These are phyloP conservation scores for Trissonchulus latispiculum DNA, from an alignment of 2,888 invertebrate genomes.

Conservation along the genomic window DNA sequence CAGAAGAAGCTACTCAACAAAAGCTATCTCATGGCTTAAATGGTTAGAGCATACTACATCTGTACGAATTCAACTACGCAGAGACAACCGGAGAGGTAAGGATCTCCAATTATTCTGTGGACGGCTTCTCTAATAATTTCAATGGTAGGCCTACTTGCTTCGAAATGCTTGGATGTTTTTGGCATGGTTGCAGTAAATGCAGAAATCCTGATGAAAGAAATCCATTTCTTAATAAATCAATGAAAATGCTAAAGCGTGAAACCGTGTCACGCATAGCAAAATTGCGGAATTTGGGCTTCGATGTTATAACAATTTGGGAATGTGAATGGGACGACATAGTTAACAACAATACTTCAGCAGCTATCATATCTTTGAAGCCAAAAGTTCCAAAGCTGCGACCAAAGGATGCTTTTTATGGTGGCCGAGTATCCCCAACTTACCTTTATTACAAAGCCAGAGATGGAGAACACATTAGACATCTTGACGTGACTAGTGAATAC, in stretches of 20 bases:
- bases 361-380: no score
- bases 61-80: background rate
- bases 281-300: slow-evolving; percentile 22
- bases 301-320: slow-evolving; percentile 31
- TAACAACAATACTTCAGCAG: background rate
- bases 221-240: background rate
- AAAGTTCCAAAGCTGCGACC: background rate
- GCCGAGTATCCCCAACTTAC: slow-evolving; percentile 32
- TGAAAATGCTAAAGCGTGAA: background rate
- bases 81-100: slow-evolving; percentile 24
- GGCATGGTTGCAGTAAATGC: slow-evolving; percentile 28
- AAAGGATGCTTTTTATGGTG: slow-evolving; percentile 33
- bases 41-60: background rate
- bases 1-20: background rate
- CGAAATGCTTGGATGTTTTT: slow-evolving; percentile 30
- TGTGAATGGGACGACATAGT: slow-evolving; percentile 26
- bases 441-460: slow-evolving; percentile 28
- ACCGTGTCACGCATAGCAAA: background rate
- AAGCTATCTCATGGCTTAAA: background rate
- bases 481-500: slow-evolving; percentile 34
- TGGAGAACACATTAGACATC: slow-evolving; percentile 31
- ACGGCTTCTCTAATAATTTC: slow-evolving; percentile 23
- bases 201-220: background rate
- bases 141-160: slow-evolving; percentile 22
- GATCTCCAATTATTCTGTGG: slow-evolving; percentile 25